Conservation (phyloP, 2,113 vertebrate species). For the Onychorhynchus coronatus region DNA sequence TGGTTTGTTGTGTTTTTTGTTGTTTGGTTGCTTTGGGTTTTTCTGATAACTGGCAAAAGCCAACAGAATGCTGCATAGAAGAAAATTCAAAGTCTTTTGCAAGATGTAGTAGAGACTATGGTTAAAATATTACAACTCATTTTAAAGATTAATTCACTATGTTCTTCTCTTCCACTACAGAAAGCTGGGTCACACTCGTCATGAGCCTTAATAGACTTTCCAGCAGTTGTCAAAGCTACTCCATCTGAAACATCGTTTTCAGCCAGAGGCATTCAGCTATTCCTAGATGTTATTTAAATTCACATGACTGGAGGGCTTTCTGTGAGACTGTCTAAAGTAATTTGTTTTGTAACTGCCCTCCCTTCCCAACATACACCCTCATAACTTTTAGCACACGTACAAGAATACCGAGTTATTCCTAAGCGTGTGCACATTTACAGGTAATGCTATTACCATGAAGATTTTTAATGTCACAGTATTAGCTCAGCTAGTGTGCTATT, state of each 20-base stretch:
- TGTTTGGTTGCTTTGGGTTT: background rate
- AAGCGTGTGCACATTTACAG: background rate
- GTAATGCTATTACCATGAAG: background rate
- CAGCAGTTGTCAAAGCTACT: conserved; percentile 29
- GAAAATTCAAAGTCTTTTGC: background rate
- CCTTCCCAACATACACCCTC: background rate
- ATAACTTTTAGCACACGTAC: background rate
- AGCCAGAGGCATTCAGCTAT: conserved; percentile 17
- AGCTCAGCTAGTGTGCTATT: background rate
- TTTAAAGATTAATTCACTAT: background rate
- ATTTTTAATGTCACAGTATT: background rate
- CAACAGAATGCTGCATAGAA: background rate
- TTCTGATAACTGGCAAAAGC: background rate
- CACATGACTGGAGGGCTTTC: conserved; percentile 15
- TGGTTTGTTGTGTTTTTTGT: background rate
- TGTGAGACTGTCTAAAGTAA: conserved; percentile 19
- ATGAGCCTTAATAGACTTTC: background rate
- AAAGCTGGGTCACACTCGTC: background rate
- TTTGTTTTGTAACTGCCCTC: background rate
- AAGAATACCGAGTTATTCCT: background rate
- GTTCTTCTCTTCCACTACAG: background rate
- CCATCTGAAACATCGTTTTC: background rate
- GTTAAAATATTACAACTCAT: background rate
- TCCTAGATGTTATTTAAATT: conserved; percentile 14
- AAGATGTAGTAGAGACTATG: background rate